These are phyloP conservation scores for Dolichomitus sp. DNA, from an alignment of 2,888 invertebrate species.

Conservation along the genomic window DNA sequence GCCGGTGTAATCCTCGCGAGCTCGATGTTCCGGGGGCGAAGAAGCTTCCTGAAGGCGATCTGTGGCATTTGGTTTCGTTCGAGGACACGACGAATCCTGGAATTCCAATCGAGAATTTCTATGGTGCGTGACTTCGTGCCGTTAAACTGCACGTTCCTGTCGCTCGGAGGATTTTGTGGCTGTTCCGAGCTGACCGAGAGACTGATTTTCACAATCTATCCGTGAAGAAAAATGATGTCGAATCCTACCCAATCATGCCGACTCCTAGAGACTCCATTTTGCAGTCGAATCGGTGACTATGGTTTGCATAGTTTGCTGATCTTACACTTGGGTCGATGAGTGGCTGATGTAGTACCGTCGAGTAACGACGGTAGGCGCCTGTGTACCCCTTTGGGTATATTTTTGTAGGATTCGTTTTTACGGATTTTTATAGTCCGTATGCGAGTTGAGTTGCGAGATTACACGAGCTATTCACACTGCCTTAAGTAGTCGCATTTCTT, in stretches of 20 bases:
- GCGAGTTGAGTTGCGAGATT: constrained; percentile 21
- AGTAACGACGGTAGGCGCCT: constrained; percentile 14
- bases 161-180: background rate
- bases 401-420: constrained; percentile 42
- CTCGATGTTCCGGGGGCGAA: background rate
- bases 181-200: background rate
- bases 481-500: constrained; percentile 40
- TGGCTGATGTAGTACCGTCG: constrained; percentile 20
- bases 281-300: background rate
- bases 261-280: constrained; percentile 12
- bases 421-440: constrained; percentile 44
- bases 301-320: background rate
- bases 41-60: background rate
- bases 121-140: constrained; percentile 1
- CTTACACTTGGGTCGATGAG: constrained; percentile 32
- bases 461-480: constrained; percentile 60
- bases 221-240: constrained; percentile 38
- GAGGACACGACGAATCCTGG: constrained; percentile 5
- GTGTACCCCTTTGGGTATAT: constrained; percentile 55
- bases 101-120: constrained; percentile 46
- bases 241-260: constrained; percentile 28
- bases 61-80: constrained; percentile 21
- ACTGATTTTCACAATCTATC: background rate
- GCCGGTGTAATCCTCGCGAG: constrained; percentile 88
- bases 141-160: background rate